Base-by-base conservation (phyloP, 1,140 invertebrate species). In the Prorops nasuta region DNA sequence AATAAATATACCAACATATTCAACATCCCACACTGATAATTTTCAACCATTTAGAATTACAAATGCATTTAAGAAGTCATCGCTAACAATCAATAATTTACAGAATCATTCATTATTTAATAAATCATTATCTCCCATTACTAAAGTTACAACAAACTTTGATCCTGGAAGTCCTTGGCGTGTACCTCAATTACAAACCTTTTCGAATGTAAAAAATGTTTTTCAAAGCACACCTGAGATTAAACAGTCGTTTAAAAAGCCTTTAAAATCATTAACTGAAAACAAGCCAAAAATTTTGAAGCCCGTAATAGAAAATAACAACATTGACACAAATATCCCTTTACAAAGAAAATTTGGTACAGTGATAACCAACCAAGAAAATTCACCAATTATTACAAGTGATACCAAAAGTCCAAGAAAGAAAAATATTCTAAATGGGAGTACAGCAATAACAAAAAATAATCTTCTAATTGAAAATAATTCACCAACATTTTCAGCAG, bases 211-310 rank as follows among this genome's bases (percentile, higher is more conserved):
- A 3, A 54, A 58, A 37, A 56, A 57, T 19, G 41, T 67, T 10
- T 48, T 66, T 19, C 71, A 74, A 43, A 74, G 71, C 41, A 74
- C 71, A 17, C 71, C 71, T 0, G 58, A 64, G 45, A 49, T 38
- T 3, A 51, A 51, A 8, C 58, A 56, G 34, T n/a, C 32, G 1
- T 34, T 19, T 19, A 17, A 46, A 35, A 14, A 28, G 24, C 24
- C 4, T 28, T 28, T 10, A 28, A 28, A 28, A 28, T 28, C 10
- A 6, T 4, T 4, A 28, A 28, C 24, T 28, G 24, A 19, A 19
- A 20, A 52, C 2, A 15, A 14, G n/a, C 10, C 8, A 44, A 19
- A 31, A 35, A 4, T 12, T 3, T 21, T 41, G 9, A 44, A 6
- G 7, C 15, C 19, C 15, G 12, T 22, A n/a, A 6, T 7, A 34